Percentiles rank a stretch among this genome's conserved stretches.
Evolutionary conservation across 2,113 vertebrate genomes (phyloP).

Genomic region (Agapornis roseicollis): DNA sequence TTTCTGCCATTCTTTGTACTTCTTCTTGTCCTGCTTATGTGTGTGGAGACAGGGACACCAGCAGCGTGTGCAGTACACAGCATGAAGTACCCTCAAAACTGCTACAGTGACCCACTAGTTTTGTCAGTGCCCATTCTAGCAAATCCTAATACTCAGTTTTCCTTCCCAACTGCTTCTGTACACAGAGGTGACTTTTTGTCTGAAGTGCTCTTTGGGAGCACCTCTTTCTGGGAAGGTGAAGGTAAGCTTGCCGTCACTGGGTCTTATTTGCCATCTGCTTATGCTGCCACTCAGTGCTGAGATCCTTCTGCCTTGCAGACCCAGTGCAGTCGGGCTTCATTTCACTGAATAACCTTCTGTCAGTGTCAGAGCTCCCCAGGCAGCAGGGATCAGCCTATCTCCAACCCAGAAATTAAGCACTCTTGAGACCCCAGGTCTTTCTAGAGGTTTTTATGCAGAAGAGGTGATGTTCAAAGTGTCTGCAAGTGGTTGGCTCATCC

Average conservation of each 20-base stretch:
- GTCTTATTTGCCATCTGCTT: background rate
- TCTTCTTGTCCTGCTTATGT: background rate
- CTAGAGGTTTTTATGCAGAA: background rate
- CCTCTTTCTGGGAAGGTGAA: background rate
- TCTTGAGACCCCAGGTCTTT: rapidly evolving
- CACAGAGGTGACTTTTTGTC: background rate
- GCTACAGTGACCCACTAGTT: background rate
- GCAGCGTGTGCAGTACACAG: background rate
- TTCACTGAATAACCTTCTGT: background rate
- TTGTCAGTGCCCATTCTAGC: background rate
- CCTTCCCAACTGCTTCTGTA: background rate
- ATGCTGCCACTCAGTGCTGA: background rate
- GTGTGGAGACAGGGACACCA: background rate
- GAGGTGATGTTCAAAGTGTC: background rate
- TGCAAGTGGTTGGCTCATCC: background rate
- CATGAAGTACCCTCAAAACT: background rate
- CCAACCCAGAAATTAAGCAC: background rate
- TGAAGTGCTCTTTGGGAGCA: background rate
- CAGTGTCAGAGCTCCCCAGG: background rate
- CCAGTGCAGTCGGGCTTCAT: background rate
- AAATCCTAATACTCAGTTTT: background rate
- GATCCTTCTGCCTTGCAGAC: background rate
- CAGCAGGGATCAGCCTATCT: background rate
- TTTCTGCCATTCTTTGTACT: background rate
- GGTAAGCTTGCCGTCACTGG: background rate